Percentiles rank a stretch among this genome's conserved stretches.
Evolutionary conservation across 2,113 vertebrate species (phyloP).

Genomic region (Hemichromis elongatus): DNA sequence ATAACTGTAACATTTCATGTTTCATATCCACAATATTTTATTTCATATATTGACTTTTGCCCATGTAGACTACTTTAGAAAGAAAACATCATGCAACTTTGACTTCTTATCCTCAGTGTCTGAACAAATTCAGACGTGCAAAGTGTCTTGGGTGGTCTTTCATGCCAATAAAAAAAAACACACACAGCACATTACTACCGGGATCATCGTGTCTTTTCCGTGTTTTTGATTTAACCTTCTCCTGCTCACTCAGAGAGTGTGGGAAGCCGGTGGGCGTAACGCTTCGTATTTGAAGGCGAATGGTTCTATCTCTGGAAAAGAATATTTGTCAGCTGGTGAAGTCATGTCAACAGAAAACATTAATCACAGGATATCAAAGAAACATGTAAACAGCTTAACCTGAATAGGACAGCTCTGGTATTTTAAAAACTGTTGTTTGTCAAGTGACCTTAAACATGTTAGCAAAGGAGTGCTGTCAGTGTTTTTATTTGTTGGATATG

Average conservation of each 20-base stretch:
- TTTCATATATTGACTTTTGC: background rate
- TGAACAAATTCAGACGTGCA: background rate
- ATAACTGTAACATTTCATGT: background rate
- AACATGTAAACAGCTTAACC: constrained; percentile 37
- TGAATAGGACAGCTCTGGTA: background rate
- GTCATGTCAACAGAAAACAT: constrained; percentile 34
- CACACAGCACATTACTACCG: background rate
- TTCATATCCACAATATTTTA: background rate
- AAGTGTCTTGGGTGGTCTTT: background rate
- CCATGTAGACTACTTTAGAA: background rate
- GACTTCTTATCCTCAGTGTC: background rate
- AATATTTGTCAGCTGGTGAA: constrained; percentile 38
- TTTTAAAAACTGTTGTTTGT: background rate
- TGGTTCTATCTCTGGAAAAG: constrained; percentile 18
- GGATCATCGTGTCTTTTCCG: constrained; percentile 13
- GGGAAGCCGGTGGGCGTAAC: constrained; percentile 44
- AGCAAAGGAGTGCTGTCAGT: background rate
- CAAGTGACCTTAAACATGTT: background rate
- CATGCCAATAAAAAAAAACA: background rate
- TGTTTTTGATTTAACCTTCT: constrained; percentile 30
- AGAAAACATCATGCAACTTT: background rate
- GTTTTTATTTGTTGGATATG: background rate
- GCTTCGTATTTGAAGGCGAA: constrained; percentile 3
- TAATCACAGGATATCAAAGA: constrained; percentile 30
- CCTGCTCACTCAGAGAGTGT: constrained; percentile 12